Base-by-base conservation (phyloP, 2,888 invertebrate species). In the Melanargia galathea region DNA sequence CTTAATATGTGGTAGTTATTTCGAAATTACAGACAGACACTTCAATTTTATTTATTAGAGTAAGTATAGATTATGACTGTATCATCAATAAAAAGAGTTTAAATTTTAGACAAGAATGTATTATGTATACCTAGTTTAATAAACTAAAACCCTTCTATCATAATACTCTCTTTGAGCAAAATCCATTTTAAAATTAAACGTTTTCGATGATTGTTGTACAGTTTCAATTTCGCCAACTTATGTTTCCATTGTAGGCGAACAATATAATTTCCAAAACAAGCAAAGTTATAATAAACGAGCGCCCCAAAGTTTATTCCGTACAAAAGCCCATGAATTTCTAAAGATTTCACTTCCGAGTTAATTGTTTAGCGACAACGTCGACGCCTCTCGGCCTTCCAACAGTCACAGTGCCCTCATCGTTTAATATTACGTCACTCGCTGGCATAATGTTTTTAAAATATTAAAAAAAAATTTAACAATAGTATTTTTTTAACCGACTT, bases 281-380 rank as follows among this genome's bases (percentile, higher is more conserved):
- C 65, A 63, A 64, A 61, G 58, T 63, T 63, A 60, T 60, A 65
- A 65, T 67, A 63, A 67, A 63, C 64, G 67, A 56, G 62, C 57
- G 56, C 52, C 24, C 60, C 58, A 40, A 73, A 72, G 69, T 71
- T 69, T 63, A 66, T 70, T 70, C 67, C 69, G 60, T 66, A 66
- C 63, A 67, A 66, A 69, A 64, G 70, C 62, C 61, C 62, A 60
- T 66, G 69, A 70, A 71, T 73, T 73, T 67, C 65, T 70, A 71
- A 66, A 70, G 71, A 69, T 71, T 72, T 74, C 67, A 64, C 71
- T 69, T 73, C 67, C 62, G 68, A 67, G 68, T 71, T 71, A 73
- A 74, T 71, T 71, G 70, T 71, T 68, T 75, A 59, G 70, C 59
- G 70, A 68, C 67, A 64, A 67, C 69, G 65, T 66, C 65, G 68